Evolutionary conservation across 1,140 invertebrate species (phyloP).

Genomic region (Whitmania pigra): DNA sequence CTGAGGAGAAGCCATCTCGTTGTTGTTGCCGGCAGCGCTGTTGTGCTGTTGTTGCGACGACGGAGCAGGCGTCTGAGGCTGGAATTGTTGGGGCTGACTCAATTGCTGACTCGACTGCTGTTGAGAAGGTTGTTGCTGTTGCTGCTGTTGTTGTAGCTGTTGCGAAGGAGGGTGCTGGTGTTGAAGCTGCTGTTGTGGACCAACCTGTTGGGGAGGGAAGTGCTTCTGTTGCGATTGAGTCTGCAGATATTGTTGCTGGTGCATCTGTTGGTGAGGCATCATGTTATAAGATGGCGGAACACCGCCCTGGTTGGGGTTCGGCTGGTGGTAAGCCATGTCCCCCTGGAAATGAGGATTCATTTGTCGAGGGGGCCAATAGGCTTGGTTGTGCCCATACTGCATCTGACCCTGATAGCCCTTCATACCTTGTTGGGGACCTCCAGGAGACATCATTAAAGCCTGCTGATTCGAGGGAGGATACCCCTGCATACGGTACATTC

Average conservation of each 20-base stretch:
- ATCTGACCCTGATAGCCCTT: not conserved
- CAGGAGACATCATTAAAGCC: not conserved
- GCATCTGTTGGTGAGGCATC: conserved; percentile 19
- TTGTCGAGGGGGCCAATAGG: not conserved
- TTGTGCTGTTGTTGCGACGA: not conserved
- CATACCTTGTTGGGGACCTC: not conserved
- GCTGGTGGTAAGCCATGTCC: not conserved
- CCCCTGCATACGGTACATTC: not conserved
- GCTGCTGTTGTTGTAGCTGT: not conserved
- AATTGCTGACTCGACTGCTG: conserved; percentile 2
- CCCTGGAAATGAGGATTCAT: conserved; percentile 8
- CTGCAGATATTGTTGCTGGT: conserved; percentile 15
- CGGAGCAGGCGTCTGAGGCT: not conserved
- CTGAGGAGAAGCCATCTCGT: not conserved
- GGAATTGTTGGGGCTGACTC: not conserved
- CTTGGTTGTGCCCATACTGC: not conserved
- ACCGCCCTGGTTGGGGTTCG: not conserved
- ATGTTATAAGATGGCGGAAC: not conserved
- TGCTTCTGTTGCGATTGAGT: conserved; percentile 27
- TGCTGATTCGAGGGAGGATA: not conserved
- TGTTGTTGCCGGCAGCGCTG: not conserved
- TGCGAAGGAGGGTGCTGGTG: not conserved
- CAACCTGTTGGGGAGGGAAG: conserved; percentile 19
- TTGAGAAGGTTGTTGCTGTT: not conserved
- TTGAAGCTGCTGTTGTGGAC: conserved; percentile 21